A percentile compares a stretch with the other conserved stretches of the same genome.
Conservation (phyloP, 2,888 invertebrate genomes). For the Meghimatium bilineatum region DNA sequence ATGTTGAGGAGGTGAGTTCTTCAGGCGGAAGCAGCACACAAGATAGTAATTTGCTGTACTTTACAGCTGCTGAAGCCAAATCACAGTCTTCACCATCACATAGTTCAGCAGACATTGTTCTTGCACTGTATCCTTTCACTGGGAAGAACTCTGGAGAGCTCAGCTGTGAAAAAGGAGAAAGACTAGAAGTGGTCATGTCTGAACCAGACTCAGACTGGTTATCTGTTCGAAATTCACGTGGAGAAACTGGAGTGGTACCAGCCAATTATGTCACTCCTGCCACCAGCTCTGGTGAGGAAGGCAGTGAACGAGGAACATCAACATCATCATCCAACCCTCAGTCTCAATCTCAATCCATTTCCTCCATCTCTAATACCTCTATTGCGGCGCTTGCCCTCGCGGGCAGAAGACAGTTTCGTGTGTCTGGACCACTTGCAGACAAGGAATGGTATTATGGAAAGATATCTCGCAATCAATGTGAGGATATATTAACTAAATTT, state of each 20-base stretch:
- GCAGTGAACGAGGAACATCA: constrained; percentile 61
- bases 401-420: constrained; percentile 69
- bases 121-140: constrained; percentile 89
- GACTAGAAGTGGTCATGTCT: constrained; percentile 95
- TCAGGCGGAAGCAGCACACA: constrained; percentile 37
- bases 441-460: constrained; percentile 97
- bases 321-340: constrained; percentile 71
- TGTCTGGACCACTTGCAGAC: constrained; percentile 73
- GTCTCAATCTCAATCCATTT: constrained; percentile 75
- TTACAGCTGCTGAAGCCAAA: constrained; percentile 64
- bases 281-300: constrained; percentile 61
- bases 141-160: constrained; percentile 91
- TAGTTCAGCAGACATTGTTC: constrained; percentile 86
- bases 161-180: constrained; percentile 96
- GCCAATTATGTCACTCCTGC: constrained; percentile 79
- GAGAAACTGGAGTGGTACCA: constrained; percentile 95
- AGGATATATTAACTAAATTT: constrained; percentile 93
- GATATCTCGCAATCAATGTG: constrained; percentile 96
- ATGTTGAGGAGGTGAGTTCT: constrained; percentile 81
- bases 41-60: constrained; percentile 56
- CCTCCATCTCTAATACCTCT: constrained; percentile 72
- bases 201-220: constrained; percentile 99
- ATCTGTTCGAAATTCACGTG: constrained; percentile 94
- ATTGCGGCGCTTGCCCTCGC: constrained; percentile 60
- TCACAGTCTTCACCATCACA: constrained; percentile 47